Base-by-base conservation (phyloP, 2,113 vertebrate species). In the Microcebus griseorufus region DNA sequence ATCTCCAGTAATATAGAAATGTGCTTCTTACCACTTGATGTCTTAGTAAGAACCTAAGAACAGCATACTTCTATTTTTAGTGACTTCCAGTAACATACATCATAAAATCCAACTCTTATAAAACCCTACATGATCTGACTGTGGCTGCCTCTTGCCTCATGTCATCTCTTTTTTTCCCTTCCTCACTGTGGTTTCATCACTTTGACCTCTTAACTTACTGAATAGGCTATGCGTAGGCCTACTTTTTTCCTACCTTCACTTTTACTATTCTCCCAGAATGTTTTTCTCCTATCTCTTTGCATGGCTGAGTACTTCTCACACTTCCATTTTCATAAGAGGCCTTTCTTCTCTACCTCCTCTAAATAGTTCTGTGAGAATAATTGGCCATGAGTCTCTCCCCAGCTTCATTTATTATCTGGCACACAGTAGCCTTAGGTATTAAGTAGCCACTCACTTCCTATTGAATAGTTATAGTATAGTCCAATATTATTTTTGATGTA, bases 111-210 rank as follows among this genome's bases (percentile, higher is more conserved):
- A 53, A 2, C 29, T 48, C 60, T 48, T 22, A 7, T 9, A 9
- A 8, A 20, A 4, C 48, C 37, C 60, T 39, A 0, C 16, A 2
- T 60, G 67, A 9, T 34, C 27, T 14, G 6, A 12, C 39, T 65
- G 18, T 39, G 55, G 23, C 23, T 42, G 1, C 69, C 37, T 16
- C 32, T 39, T 0, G 1, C 64, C 16, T n/a, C 42, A 1, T 2
- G 64, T 64, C 60, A 2, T 16, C 0, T n/a, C 17, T 8, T 18
- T 8, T 20, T 39, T 23, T 64, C 23, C n/a, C 62, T 42, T 55
- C 45, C n/a, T 27, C 27, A 27, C 20, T 55, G 0, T 48, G 55
- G 72, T 18, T n/a, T 67, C 32, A 22, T 8, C 13, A 0, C 2
- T 10, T 0, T 14, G 29, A 32, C 55, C 62, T 65, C 25, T 37